Percentiles rank a stretch among this genome's conserved stretches.
These are phyloP conservation scores for Cataglyphis albicans DNA, from an alignment of 2,888 invertebrate species.

Conservation along the genomic window DNA sequence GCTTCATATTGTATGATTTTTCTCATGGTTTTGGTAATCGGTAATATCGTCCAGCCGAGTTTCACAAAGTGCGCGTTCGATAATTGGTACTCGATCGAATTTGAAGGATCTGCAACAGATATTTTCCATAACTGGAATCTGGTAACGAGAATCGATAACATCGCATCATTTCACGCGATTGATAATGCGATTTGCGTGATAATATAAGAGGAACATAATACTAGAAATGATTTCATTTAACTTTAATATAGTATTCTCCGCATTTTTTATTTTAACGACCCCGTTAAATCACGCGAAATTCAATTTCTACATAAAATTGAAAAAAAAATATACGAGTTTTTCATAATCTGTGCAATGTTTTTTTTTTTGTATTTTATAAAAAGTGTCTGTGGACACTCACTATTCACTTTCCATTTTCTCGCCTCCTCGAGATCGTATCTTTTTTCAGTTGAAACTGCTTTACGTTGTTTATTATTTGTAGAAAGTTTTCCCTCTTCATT, in stretches of 20 bases:
- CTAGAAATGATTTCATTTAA: conserved; percentile 53
- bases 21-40: conserved; percentile 69
- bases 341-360: not conserved
- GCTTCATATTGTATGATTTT: conserved; percentile 73
- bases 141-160: conserved; percentile 50
- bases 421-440: conserved; percentile 33
- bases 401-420: conserved; percentile 37
- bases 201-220: not conserved
- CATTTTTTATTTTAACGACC: not conserved
- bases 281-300: not conserved
- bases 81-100: conserved; percentile 80
- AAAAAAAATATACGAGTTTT: not conserved
- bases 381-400: conserved; percentile 25
- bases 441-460: conserved; percentile 12
- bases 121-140: conserved; percentile 64
- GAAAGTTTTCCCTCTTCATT: conserved; percentile 61
- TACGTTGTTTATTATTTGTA: conserved; percentile 43
- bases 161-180: conserved; percentile 49
- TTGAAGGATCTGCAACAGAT: conserved; percentile 71
- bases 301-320: not conserved
- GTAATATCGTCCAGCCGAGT: conserved; percentile 78
- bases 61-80: conserved; percentile 76
- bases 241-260: conserved; percentile 40
- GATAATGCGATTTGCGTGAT: conserved; percentile 51
- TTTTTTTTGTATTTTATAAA: not conserved